Base-by-base conservation (phyloP, 2,888 invertebrate species). In the Lycia hirtaria region DNA sequence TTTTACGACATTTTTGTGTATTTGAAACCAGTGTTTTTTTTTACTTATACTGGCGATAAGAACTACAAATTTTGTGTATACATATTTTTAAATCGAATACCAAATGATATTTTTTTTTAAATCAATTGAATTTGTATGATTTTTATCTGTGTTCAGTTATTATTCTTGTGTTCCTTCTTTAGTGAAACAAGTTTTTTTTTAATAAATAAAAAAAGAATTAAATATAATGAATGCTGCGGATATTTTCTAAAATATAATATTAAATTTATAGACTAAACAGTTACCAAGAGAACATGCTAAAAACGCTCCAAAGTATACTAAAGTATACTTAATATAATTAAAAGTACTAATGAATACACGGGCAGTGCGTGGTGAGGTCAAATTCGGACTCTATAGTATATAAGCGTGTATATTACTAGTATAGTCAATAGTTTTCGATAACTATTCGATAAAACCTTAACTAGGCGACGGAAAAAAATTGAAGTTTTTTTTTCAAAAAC, bases 391-490 rank as follows among this genome's bases (percentile, higher is more conserved):
- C 67, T 64, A 54, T 78, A 77, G 68, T 69, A 41, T n/a, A 44
- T 83, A 82, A 84, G 83, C 76, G 83, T 85, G 84, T 85, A 85
- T 83, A 84, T 78, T 83, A 70, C 61, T 83, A 84, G 81, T 47
- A 56, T 82, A 84, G 78, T 69, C 52, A 54, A 77, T 81, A 84
- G 80, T 83, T 84, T 82, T 86, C 74, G 81, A 81, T 72, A 72
- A 61, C 41, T 56, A 54, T 44, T 33, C 40, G 30, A 48, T 20
- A 30, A 41, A 51, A 37, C 19, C 37, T 51, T 56, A 32, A 52
- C 44, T 47, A 47, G 37, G 55, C 20, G 56, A 57, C 40, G 62
- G 38, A 62, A 19, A 37, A 41, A 43, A 43, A 43, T 5, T 7
- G 30, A 44, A 12, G 12, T 17, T 30, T 44, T 44, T 44, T n/a